Conservation (phyloP, 2,113 vertebrate species). For the Ellobius talpinus region DNA sequence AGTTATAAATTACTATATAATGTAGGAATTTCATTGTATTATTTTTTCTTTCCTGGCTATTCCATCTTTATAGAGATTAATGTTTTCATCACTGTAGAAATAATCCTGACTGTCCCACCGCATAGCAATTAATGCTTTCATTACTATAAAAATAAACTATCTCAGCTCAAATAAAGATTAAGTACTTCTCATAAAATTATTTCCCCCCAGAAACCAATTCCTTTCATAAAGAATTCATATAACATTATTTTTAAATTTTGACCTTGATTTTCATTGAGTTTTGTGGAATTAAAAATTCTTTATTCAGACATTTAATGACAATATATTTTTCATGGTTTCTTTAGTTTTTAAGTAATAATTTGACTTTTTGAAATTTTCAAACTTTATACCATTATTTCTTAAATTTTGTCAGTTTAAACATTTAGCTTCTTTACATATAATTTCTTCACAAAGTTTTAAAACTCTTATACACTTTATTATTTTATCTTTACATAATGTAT, state of each 20-base stretch:
- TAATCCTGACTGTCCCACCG: neutral
- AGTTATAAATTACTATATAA: neutral
- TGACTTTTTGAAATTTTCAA: neutral
- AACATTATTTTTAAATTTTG: neutral
- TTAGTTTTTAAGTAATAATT: neutral
- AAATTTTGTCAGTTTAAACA: neutral
- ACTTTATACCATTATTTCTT: neutral
- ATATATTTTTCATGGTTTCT: neutral
- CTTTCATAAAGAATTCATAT: neutral
- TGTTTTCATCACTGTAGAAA: too few relatives aligned
- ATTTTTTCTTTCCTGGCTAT: too few relatives aligned
- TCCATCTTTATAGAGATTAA: too few relatives aligned
- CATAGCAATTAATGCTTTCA: neutral
- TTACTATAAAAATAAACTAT: neutral
- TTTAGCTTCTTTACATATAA: neutral
- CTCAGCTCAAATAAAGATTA: neutral
- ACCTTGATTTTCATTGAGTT: neutral
- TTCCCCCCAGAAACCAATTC: neutral
- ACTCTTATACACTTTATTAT: neutral
- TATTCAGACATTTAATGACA: neutral
- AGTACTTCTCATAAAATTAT: neutral
- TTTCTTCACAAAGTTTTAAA: neutral
- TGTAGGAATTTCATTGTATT: neutral
- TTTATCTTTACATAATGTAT: neutral
- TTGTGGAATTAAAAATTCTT: neutral